phyloP scores from a whole-genome alignment of 2,888 invertebrate genomes.

The Macrostomum cliftonense region DNA sequence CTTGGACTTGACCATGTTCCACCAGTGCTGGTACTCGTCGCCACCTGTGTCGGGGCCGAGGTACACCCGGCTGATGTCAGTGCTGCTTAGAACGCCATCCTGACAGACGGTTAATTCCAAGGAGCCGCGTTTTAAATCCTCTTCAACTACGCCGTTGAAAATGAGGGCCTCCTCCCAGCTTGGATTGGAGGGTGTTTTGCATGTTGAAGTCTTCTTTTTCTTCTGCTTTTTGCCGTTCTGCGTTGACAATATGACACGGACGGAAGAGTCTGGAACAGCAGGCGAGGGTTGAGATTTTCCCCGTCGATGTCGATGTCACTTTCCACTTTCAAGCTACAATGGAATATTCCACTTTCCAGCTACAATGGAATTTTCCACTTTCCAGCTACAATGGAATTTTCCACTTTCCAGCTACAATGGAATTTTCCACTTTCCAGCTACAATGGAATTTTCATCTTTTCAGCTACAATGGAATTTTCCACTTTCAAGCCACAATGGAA shows the following conservation, averaged over 20 bases:
- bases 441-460: too few species aligned
- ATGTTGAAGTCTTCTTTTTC: constrained; percentile 61
- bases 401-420: too few species aligned
- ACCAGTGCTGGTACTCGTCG: constrained; percentile 25
- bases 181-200: constrained; percentile 56
- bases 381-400: too few species aligned
- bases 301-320: too few species aligned
- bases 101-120: constrained; percentile 47
- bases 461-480: too few species aligned
- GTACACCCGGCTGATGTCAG: constrained; percentile 44
- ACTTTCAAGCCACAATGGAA: too few species aligned
- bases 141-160: constrained; percentile 47
- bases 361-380: too few species aligned
- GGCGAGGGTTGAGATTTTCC: too few species aligned
- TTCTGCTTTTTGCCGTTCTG: constrained; percentile 66
- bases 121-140: constrained; percentile 43
- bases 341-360: too few species aligned
- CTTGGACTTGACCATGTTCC: constrained; percentile 23
- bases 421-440: too few species aligned
- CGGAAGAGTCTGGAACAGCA: constrained; percentile 53
- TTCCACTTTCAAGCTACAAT: too few species aligned
- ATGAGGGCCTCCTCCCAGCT: constrained; percentile 79
- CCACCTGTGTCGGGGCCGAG: constrained; percentile 38
- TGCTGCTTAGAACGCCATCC: constrained; percentile 45
- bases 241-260: constrained; percentile 63